Percentiles rank a stretch among this genome's conserved stretches.
These are phyloP conservation scores for Falco peregrinus DNA, from an alignment of 2,797 vertebrate genomes.

Conservation along the genomic window DNA sequence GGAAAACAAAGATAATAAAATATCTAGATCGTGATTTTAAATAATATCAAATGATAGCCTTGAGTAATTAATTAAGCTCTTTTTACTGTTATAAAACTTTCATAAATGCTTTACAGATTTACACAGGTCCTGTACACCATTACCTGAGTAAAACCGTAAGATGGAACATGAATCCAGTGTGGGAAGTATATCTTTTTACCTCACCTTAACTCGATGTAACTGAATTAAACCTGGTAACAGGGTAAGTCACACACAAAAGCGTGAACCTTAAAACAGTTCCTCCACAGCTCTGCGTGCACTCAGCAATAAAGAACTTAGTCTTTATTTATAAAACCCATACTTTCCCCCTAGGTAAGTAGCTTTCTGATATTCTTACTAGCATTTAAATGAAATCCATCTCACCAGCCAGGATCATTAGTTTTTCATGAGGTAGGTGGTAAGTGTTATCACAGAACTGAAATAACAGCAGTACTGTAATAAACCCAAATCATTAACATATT, in stretches of 20 bases:
- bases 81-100: neutral
- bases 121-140: neutral
- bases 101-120: neutral
- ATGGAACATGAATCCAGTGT: neutral
- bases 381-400: neutral
- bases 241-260: neutral
- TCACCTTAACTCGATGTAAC: neutral
- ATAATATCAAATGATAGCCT: neutral
- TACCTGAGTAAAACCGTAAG: neutral
- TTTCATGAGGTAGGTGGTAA: neutral
- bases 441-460: neutral
- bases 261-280: accelerated
- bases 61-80: neutral
- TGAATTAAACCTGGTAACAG: neutral
- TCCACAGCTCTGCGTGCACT: neutral
- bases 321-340: neutral
- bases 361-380: neutral
- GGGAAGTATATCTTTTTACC: neutral
- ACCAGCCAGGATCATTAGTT: neutral
- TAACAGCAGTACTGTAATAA: neutral
- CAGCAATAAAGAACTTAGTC: neutral
- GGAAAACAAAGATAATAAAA: neutral
- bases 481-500: neutral
- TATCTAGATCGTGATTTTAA: neutral
- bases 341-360: neutral